Conservation (phyloP, 2,888 invertebrate genomes). For the Drosophila silvestris region DNA sequence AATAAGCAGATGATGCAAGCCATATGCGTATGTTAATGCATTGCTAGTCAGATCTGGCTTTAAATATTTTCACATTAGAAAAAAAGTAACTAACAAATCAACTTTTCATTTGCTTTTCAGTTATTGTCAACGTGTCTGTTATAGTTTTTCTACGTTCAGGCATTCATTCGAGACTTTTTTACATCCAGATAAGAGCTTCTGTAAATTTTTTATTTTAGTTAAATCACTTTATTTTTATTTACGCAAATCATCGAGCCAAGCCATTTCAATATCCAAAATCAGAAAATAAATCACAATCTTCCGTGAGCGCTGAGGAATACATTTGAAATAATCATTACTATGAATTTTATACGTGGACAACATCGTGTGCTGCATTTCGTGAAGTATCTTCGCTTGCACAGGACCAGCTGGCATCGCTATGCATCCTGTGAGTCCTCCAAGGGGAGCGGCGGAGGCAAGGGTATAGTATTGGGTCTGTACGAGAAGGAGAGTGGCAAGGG, state of each 20-base stretch:
- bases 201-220: slow-evolving; percentile 26
- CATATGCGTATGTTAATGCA: background rate
- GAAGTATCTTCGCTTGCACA: background rate
- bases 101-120: slow-evolving; percentile 27
- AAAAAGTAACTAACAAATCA: background rate
- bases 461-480: slow-evolving; percentile 86
- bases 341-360: slow-evolving; percentile 43
- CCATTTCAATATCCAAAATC: background rate
- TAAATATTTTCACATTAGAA: background rate
- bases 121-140: background rate
- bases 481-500: slow-evolving; percentile 85
- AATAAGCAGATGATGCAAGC: background rate
- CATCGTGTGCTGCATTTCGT: slow-evolving; percentile 16
- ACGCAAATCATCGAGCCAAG: background rate
- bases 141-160: slow-evolving; percentile 19
- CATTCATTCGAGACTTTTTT: slow-evolving; percentile 26
- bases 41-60: background rate
- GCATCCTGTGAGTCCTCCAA: slow-evolving; percentile 41
- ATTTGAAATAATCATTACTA: background rate
- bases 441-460: slow-evolving; percentile 77
- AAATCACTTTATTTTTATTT: slow-evolving; percentile 1
- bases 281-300: background rate
- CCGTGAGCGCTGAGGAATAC: background rate
- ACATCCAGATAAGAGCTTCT: slow-evolving; percentile 7
- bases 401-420: slow-evolving; percentile 7